A percentile compares a stretch with the other conserved stretches of the same genome.
Evolutionary conservation across 2,888 invertebrate species (phyloP).

Genomic region (Callyntrura sp.): DNA sequence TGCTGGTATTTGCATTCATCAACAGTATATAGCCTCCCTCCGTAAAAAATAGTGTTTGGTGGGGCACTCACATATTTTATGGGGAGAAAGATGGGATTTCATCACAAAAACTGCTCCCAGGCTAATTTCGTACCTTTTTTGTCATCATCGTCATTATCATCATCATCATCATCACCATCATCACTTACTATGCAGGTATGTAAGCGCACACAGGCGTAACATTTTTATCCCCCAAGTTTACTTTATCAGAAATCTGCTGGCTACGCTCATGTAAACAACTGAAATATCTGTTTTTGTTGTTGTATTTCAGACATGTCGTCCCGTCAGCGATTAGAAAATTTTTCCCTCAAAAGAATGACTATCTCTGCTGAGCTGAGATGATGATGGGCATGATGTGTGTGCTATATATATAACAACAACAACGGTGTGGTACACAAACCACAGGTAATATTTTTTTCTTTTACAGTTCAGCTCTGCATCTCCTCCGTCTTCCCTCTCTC

Average conservation of each 20-base stretch:
- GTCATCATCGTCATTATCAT: no score
- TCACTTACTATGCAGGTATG: conserved; percentile 54
- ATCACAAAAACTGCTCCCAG: conserved; percentile 68
- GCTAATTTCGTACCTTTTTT: conserved; percentile 74
- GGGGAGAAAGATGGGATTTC: conserved; percentile 72
- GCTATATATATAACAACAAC: no score
- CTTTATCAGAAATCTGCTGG: not conserved
- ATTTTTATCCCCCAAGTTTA: not conserved
- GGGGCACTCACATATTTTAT: conserved; percentile 64
- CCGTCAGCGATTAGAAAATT: conserved; percentile 27
- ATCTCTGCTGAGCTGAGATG: not conserved
- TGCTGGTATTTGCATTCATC: conserved; percentile 48
- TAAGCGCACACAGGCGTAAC: not conserved
- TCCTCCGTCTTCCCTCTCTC: not conserved
- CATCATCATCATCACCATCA: conserved; percentile 22
- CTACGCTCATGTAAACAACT: not conserved
- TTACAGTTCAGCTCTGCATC: no score
- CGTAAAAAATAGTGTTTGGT: conserved; percentile 38
- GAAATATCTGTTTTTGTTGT: no score
- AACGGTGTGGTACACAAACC: no score
- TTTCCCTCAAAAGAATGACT: not conserved
- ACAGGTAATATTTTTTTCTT: conserved; percentile 13
- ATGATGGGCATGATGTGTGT: conserved; percentile 3
- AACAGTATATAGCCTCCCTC: not conserved
- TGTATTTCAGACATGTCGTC: no score